Percentiles rank a stretch among this genome's conserved stretches.
phyloP scores from a whole-genome alignment of 2,797 vertebrate species.

The Salmo trutta region DNA sequence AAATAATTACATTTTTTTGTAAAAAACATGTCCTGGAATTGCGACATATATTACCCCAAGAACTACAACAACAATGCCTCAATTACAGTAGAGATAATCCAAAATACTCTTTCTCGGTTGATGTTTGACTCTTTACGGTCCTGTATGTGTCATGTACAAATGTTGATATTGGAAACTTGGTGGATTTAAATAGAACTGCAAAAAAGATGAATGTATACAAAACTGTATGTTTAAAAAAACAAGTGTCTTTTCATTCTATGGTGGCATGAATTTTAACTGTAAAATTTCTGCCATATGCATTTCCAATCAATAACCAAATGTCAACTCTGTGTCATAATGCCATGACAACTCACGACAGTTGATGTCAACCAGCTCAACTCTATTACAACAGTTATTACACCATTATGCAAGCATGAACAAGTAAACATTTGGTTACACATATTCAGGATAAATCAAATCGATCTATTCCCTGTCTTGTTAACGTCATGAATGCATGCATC shows the following conservation, averaged over 20 bases:
- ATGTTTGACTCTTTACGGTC: conserved; percentile 39
- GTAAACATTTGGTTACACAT: background rate
- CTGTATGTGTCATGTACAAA: conserved; percentile 51
- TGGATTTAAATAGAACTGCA: conserved; percentile 59
- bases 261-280: conserved; percentile 52
- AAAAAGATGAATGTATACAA: conserved; percentile 63
- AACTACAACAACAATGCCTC: conserved; percentile 18
- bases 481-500: background rate
- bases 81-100: conserved; percentile 22
- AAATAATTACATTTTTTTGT: background rate
- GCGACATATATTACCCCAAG: too few relatives aligned
- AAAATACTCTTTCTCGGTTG: conserved; percentile 4
- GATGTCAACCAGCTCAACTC: background rate
- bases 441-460: background rate
- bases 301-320: conserved; percentile 15
- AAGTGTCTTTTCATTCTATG: conserved; percentile 47
- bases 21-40: background rate
- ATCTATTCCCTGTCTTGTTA: background rate
- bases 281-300: conserved; percentile 16
- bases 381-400: background rate
- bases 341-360: background rate
- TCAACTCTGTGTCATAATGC: background rate
- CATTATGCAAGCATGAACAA: background rate
- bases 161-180: conserved; percentile 55
- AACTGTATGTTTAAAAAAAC: conserved; percentile 39